Evolutionary conservation across 2,888 invertebrate species (phyloP), one percentile per base, ranked within the genome.

Genomic region (Drosophila prostipennis): DNA sequence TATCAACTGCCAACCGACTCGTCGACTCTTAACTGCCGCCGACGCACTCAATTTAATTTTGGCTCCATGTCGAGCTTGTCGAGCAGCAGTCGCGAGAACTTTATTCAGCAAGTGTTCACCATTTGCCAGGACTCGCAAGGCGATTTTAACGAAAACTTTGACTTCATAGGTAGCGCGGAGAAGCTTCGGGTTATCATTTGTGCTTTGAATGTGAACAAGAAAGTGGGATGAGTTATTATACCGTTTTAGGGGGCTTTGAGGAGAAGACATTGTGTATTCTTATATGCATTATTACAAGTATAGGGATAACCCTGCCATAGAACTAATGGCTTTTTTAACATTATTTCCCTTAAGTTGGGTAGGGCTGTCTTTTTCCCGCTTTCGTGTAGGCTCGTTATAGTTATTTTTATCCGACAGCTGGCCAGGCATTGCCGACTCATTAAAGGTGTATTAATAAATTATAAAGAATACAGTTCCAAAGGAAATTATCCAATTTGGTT

Each of bases 81-180:
- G 58, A 60, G 68, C 54, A 48, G 70, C 4, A 81, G 79, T 74
- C 73, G 74, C 37, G 79, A 81, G 26, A 61, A 74, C 54, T 76
- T 73, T 11, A 57, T 80, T 6, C 85, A 79, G 45, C 69, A 87
- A 32, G 74, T 89, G 16, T 85, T 79, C 11, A 76, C 74, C 48
- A 82, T 85, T 60, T 73, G 63, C 49, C 82, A 87, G 77, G 87
- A 85, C 19, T 23, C 19, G 2, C 74, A 75, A 32, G 65, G 72
- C n/a, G 83, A 74, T 37, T 84, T 86, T 37, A 84, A 90, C 59
- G 88, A 90, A 0, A 78, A 80, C 52, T 89, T 89, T 39, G 90
- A 90, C 23, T 89, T 89, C 51, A 72, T 81, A 80, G 89, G 89
- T 90, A 71, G 16, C 16, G 10, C 14, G 6, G 11, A 32, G 6